phyloP scores from a whole-genome alignment of 2,888 invertebrate genomes.

The Melikaiella ostensackeni region DNA sequence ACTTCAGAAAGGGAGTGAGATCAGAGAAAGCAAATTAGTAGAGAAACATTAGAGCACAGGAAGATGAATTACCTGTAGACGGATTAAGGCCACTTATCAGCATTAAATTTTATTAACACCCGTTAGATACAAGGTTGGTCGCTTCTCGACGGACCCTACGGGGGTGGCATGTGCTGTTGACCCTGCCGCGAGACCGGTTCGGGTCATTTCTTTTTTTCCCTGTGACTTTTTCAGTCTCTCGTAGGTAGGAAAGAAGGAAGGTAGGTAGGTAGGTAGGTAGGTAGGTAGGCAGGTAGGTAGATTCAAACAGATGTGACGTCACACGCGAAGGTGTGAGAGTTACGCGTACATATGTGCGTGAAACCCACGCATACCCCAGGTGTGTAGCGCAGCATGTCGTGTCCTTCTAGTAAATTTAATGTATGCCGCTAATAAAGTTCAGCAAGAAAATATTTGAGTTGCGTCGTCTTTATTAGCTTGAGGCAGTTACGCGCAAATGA shows the following conservation, averaged over 20 bases:
- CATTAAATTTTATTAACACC: constrained; percentile 55
- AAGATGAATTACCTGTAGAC: neutral
- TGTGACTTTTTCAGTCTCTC: constrained; percentile 46
- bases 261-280: neutral
- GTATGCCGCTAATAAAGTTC: constrained; percentile 1
- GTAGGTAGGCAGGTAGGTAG: constrained; percentile 41
- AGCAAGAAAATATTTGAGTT: neutral
- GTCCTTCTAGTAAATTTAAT: constrained; percentile 31
- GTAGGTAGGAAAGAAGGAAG: constrained; percentile 35
- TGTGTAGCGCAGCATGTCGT: constrained; percentile 50
- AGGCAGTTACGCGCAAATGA: neutral
- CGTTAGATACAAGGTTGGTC: constrained; percentile 55
- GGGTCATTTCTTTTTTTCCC: constrained; percentile 62
- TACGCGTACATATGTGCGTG: constrained; percentile 42
- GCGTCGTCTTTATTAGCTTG: neutral
- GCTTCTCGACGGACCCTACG: constrained; percentile 54
- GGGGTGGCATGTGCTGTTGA: constrained; percentile 64
- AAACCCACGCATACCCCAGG: constrained; percentile 60
- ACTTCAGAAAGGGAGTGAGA: too few species aligned
- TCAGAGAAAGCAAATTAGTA: too few species aligned
- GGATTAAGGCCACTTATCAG: neutral
- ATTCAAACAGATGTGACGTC: constrained; percentile 66
- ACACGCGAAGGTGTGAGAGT: constrained; percentile 61
- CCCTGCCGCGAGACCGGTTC: constrained; percentile 71
- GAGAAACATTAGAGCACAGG: too few species aligned